Evolutionary conservation across 2,888 invertebrate species (phyloP), one percentile per base, ranked within the genome.

Genomic region (Xestia rhomboidea): DNA sequence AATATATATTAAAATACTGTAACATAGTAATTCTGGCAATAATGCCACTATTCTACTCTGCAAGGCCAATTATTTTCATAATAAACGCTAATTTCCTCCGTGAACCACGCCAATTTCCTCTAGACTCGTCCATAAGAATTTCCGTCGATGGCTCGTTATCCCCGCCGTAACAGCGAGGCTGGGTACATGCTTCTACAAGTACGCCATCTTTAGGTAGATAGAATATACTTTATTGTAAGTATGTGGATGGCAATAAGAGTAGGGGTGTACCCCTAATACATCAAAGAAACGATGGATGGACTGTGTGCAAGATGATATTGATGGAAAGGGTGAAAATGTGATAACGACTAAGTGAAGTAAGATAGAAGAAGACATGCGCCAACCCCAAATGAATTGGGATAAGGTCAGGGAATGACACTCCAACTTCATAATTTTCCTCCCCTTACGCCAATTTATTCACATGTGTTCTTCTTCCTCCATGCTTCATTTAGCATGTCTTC

Each of bases 61-160:
- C 44, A 6, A 30, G 18, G 18, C 24, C 38, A 76, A 67, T 76
- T 64, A 66, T 54, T 44, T 54, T 46, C 38, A 41, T 63, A 72
- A 78, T 38, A 68, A 74, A 69, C 24, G 10, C 13, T 27, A 60
- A 79, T 79, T 68, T 79, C 30, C 27, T 64, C 2, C 10, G 27
- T 49, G 41, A 18, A 75, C 27, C 49, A 27, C 51, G 63, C n/a
- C 10, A 54, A 68, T 77, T 68, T 60, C 51, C 54, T 38, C 18
- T 30, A 51, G 34, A 66, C 30, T n/a, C 51, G 21, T 69, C 18
- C 27, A 41, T 63, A 60, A 63, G 54, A 77, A 67, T 73, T 60
- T 54, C 57, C 41, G 30, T 44, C 13, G 46, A 70, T 64, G 21
- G 41, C 27, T 68, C 54, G 46, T 41, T 67, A 68, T 69, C 18